Conservation (phyloP, 1,140 invertebrate genomes). For the Maniola jurtina region DNA sequence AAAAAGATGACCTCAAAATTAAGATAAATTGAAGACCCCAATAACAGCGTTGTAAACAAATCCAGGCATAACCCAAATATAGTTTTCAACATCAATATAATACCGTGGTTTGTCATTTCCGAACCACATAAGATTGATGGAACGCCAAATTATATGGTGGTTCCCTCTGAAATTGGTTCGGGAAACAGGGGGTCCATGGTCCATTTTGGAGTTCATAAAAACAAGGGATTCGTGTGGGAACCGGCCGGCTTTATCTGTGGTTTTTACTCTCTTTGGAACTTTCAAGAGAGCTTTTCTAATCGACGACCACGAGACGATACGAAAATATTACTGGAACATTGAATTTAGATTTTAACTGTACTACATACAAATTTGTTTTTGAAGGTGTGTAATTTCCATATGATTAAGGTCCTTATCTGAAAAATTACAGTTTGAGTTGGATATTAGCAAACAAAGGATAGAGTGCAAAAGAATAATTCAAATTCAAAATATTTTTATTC, state of each 20-base stretch:
- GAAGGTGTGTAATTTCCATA: too few species aligned
- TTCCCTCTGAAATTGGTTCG: slow-evolving; percentile 41
- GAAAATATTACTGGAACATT: not conserved
- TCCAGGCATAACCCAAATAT: slow-evolving; percentile 1
- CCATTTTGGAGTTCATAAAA: slow-evolving; percentile 39
- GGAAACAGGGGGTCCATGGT: slow-evolving; percentile 18
- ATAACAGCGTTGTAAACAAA: not conserved
- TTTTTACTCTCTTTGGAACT: slow-evolving; percentile 13
- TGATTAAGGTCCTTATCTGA: too few species aligned
- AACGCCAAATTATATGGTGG: slow-evolving; percentile 48
- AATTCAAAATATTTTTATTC: too few species aligned
- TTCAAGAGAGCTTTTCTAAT: slow-evolving; percentile 18
- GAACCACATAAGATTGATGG: slow-evolving; percentile 43
- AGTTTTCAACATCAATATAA: slow-evolving; percentile 10
- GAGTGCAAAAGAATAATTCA: too few species aligned
- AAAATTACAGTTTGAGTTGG: too few species aligned
- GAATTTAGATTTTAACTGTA: too few species aligned
- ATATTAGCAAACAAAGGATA: too few species aligned
- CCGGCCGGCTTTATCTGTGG: slow-evolving; percentile 31
- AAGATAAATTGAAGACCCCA: not conserved
- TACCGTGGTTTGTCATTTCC: slow-evolving; percentile 38
- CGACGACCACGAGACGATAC: slow-evolving; percentile 28
- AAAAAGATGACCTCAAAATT: not conserved
- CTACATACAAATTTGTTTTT: too few species aligned
- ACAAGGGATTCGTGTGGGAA: slow-evolving; percentile 41